Conservation (phyloP, 1,140 invertebrate genomes). For the Sitobion miscanthi region DNA sequence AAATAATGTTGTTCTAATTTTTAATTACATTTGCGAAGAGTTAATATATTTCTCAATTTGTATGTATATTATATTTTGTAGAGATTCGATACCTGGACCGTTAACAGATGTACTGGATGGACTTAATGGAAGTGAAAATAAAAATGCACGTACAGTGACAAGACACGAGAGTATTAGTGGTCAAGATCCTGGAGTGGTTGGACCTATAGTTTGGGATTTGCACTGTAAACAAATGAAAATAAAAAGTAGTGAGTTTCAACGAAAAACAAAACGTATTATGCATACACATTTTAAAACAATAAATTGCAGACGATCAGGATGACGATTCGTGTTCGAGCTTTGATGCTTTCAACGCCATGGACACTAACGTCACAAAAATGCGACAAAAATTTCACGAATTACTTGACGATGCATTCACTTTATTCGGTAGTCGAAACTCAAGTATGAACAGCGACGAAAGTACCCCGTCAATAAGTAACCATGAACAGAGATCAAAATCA, state of each 20-base stretch:
- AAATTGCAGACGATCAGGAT: not conserved
- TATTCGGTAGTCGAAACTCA: conserved; percentile 65
- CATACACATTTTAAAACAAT: not conserved
- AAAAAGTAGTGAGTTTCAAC: conserved; percentile 57
- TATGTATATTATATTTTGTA: conserved; percentile 57
- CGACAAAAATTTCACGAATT: conserved; percentile 71
- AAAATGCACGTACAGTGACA: conserved; percentile 61
- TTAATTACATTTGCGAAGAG: not conserved
- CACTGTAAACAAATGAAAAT: conserved; percentile 66
- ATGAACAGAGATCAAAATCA: conserved; percentile 64
- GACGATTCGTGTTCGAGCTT: conserved; percentile 47
- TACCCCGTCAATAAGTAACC: conserved; percentile 58
- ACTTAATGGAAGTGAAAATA: conserved; percentile 5
- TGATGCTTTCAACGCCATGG: conserved; percentile 44
- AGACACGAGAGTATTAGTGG: conserved; percentile 66
- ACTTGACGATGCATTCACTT: conserved; percentile 72
- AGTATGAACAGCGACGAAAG: conserved; percentile 60
- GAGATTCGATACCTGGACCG: conserved; percentile 58
- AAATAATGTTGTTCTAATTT: no score
- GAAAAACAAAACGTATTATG: not conserved
- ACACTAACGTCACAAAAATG: conserved; percentile 65
- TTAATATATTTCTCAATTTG: not conserved
- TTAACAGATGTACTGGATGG: conserved; percentile 53
- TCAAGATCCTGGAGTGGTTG: conserved; percentile 82
- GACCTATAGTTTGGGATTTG: conserved; percentile 80